Evolutionary conservation across 2,113 vertebrate species (phyloP).

Genomic region (Rafetus swinhoei): DNA sequence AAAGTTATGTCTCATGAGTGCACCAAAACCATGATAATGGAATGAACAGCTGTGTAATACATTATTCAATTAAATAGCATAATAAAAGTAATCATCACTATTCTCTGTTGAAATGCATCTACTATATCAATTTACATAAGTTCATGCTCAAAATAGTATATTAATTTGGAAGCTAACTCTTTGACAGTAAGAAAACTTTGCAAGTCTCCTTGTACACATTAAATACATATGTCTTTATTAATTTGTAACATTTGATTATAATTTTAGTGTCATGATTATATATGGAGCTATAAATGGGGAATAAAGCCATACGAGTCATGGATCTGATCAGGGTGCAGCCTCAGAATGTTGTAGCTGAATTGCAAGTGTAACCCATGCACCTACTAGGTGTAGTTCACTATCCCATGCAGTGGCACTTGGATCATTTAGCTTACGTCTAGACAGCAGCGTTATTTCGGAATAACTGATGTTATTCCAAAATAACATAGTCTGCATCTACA

Average conservation of each 20-base stretch:
- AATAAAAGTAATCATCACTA: not conserved
- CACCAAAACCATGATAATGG: not conserved
- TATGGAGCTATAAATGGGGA: not conserved
- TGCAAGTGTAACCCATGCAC: too few relatives aligned
- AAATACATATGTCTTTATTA: not conserved
- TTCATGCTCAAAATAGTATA: not conserved
- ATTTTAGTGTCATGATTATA: not conserved
- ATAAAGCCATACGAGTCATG: not conserved
- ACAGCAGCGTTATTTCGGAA: too few relatives aligned
- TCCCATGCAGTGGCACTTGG: too few relatives aligned
- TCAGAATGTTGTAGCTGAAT: not conserved
- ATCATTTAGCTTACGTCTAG: too few relatives aligned
- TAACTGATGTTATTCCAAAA: too few relatives aligned
- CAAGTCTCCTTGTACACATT: not conserved
- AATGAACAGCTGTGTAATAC: not conserved
- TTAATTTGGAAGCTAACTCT: not conserved
- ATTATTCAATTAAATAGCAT: not conserved
- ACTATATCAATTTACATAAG: not conserved
- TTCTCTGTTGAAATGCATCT: not conserved
- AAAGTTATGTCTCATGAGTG: rapidly evolving
- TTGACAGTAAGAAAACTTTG: not conserved
- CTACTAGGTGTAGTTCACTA: too few relatives aligned
- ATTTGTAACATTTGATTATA: not conserved
- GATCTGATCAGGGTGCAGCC: not conserved
- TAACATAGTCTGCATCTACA: too few relatives aligned